A percentile compares a stretch with the other conserved stretches of the same genome.
These are phyloP conservation scores for Carcina quercana DNA, from an alignment of 2,888 invertebrate genomes.

Conservation along the genomic window DNA sequence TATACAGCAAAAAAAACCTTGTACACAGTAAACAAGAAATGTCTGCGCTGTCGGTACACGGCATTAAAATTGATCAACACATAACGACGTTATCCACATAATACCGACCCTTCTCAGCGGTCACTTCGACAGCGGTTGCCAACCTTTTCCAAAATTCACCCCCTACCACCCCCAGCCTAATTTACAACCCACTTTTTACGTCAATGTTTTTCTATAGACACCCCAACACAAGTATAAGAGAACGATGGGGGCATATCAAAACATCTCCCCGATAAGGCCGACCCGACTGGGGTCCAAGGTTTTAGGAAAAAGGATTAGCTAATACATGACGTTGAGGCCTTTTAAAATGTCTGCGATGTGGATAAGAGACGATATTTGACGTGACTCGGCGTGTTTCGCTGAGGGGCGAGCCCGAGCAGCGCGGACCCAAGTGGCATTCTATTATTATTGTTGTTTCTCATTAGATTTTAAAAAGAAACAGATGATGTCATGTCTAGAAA, in stretches of 20 bases:
- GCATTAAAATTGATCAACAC: constrained; percentile 74
- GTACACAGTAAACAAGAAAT: too few relatives aligned
- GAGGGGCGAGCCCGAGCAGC: constrained; percentile 14
- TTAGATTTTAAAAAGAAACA: too few relatives aligned
- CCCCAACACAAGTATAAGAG: constrained; percentile 49
- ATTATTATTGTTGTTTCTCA: too few relatives aligned
- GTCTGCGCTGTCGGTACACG: constrained; percentile 27
- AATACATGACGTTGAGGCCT: constrained; percentile 41
- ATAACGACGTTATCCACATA: constrained; percentile 71
- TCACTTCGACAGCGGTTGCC: constrained; percentile 69
- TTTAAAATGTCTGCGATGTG: constrained; percentile 37
- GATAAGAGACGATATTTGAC: constrained; percentile 21
- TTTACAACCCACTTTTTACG: constrained; percentile 70
- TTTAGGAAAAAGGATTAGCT: constrained; percentile 64
- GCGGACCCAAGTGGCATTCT: constrained; percentile 8
- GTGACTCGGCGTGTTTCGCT: constrained; percentile 25
- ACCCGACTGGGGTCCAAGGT: constrained; percentile 45
- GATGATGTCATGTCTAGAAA: too few relatives aligned
- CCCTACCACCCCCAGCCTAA: constrained; percentile 39
- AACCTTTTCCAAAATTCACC: constrained; percentile 52
- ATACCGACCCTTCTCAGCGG: constrained; percentile 71
- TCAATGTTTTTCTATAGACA: constrained; percentile 72
- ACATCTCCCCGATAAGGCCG: constrained; percentile 64
- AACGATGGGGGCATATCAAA: constrained; percentile 68
- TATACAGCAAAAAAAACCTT: constrained; percentile 4